Percentiles rank a stretch among this genome's conserved stretches.
These are phyloP conservation scores for Adelognathus sp. DNA, from an alignment of 2,888 invertebrate species.

Conservation along the genomic window DNA sequence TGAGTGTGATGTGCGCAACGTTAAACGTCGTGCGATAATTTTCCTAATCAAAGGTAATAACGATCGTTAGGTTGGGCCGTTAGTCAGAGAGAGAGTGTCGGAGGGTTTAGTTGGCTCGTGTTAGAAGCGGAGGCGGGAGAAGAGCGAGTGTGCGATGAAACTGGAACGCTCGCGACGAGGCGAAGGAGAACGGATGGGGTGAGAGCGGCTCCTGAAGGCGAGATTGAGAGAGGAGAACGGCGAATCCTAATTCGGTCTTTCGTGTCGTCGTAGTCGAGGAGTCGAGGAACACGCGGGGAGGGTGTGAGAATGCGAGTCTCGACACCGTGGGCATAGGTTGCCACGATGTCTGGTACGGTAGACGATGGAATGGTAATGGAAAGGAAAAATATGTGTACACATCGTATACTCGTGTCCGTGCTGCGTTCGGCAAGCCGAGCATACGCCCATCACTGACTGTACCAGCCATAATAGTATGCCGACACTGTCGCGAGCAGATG, in stretches of 20 bases:
- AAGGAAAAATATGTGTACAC: not conserved
- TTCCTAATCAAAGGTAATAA: slow-evolving; percentile 44
- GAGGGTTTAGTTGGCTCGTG: slow-evolving; percentile 24
- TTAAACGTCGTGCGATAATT: slow-evolving; percentile 32
- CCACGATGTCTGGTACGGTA: not conserved
- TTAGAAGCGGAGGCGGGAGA: not conserved
- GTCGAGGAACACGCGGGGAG: slow-evolving; percentile 32
- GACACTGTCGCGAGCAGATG: not conserved
- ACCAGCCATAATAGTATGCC: not conserved
- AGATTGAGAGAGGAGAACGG: not conserved
- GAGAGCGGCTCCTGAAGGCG: slow-evolving; percentile 4
- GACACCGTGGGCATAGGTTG: not conserved
- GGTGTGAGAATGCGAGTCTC: slow-evolving; percentile 33
- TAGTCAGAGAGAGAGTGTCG: not conserved
- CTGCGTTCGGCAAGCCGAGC: not conserved
- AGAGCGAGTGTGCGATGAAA: not conserved
- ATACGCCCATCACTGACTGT: not conserved
- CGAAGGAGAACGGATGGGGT: not conserved
- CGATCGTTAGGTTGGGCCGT: slow-evolving; percentile 36
- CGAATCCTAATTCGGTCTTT: slow-evolving; percentile 43
- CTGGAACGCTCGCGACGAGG: not conserved
- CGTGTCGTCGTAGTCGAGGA: slow-evolving; percentile 46
- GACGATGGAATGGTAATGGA: not conserved
- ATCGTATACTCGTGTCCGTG: not conserved
- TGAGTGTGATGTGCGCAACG: not conserved